Percentiles rank a stretch among this genome's conserved stretches.
These are phyloP conservation scores for Microchirus variegatus DNA, from an alignment of 2,797 vertebrate genomes.

Conservation along the genomic window DNA sequence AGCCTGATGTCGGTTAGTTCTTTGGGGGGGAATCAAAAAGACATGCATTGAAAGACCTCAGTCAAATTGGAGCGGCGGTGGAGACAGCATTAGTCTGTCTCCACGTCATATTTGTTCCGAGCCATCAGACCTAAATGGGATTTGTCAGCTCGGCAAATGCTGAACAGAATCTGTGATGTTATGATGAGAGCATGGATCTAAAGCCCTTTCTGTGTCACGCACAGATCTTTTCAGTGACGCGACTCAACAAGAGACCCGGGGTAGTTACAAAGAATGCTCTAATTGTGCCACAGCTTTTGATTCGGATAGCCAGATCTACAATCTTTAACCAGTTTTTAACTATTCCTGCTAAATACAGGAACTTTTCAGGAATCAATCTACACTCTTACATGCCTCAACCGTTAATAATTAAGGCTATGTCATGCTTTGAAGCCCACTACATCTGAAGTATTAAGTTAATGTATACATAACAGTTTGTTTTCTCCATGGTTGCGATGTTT, in stretches of 20 bases:
- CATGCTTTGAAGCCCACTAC: no score
- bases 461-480: no score
- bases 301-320: background rate
- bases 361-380: no score
- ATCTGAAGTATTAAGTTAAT: no score
- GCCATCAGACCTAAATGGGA: constrained; percentile 16
- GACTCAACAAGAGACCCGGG: constrained; percentile 4
- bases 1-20: constrained; percentile 12
- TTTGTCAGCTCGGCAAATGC: constrained; percentile 19
- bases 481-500: no score
- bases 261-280: background rate
- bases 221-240: constrained; percentile 10
- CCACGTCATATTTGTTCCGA: constrained; percentile 21
- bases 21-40: constrained; percentile 18
- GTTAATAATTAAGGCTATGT: no score
- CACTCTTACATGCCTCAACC: no score
- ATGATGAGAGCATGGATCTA: constrained; percentile 22
- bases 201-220: background rate
- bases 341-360: no score
- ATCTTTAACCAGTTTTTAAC: no score
- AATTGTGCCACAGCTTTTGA: constrained; percentile 4
- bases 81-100: constrained; percentile 9
- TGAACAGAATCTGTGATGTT: constrained; percentile 13
- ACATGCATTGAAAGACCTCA: constrained; percentile 15
- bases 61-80: constrained; percentile 20